Conservation (phyloP, 2,113 vertebrate genomes). For the Herpetotheres cachinnans region DNA sequence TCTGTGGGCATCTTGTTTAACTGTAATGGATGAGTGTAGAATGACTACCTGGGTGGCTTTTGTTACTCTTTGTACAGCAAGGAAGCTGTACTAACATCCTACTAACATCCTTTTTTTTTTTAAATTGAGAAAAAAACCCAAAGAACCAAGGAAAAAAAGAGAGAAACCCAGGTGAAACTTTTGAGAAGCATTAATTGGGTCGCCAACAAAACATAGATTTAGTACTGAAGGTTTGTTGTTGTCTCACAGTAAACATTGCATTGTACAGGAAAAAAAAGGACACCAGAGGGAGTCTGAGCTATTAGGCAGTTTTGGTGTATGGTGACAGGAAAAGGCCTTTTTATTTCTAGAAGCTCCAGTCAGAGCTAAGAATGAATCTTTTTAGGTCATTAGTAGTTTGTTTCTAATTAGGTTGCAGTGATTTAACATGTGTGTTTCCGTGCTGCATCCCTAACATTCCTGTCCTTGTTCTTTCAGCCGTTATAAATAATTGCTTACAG, state of each 20-base stretch:
- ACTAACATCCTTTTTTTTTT: neutral
- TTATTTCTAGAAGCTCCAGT: constrained; percentile 18
- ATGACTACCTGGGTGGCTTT: constrained; percentile 1
- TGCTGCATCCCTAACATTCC: neutral
- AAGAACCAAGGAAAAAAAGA: too few relatives aligned
- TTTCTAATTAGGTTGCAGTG: constrained; percentile 16
- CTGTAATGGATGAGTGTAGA: neutral
- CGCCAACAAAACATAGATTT: neutral
- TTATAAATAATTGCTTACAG: neutral
- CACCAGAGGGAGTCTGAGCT: constrained; percentile 37
- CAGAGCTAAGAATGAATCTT: constrained; percentile 10
- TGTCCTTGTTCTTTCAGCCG: neutral
- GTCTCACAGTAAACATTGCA: neutral
- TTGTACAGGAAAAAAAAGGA: neutral
- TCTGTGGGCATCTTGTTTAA: neutral
- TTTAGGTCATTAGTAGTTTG: neutral
- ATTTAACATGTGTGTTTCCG: neutral
- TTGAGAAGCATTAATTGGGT: neutral
- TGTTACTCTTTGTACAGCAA: neutral
- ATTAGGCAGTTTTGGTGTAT: neutral
- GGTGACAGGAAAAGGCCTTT: neutral
- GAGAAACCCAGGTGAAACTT: neutral
- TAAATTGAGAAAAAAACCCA: too few relatives aligned
- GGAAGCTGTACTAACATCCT: neutral
- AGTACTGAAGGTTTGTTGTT: neutral